Conservation (phyloP, 1,140 invertebrate genomes). For the Lysiphlebus fabarum region DNA sequence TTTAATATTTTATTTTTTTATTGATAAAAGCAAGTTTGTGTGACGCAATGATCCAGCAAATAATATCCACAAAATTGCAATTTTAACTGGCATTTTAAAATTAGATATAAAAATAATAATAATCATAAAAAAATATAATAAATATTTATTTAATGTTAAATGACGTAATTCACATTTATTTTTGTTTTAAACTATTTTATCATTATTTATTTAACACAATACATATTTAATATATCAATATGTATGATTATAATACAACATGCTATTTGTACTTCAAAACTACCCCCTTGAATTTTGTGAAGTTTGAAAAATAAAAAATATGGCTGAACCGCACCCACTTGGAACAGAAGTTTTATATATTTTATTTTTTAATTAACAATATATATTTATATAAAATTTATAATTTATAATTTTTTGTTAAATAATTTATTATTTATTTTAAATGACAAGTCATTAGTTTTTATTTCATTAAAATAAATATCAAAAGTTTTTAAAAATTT, state of each 20-base stretch:
- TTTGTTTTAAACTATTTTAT: not conserved
- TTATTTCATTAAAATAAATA: no score
- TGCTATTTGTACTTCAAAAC: not conserved
- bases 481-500: no score
- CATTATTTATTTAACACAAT: not conserved
- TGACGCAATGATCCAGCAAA: slow-evolving; percentile 15
- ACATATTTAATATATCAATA: no score
- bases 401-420: no score
- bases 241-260: no score
- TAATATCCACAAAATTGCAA: slow-evolving; percentile 10
- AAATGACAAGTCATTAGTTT: no score
- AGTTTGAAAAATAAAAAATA: slow-evolving; percentile 14
- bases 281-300: not conserved
- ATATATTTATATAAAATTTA: no score
- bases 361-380: not conserved
- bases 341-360: not conserved
- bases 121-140: not conserved
- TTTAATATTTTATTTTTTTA: no score
- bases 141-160: not conserved
- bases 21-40: not conserved
- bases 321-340: slow-evolving; percentile 24
- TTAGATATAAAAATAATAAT: not conserved
- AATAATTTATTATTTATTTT: no score
- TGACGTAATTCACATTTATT: slow-evolving; percentile 4
- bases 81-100: not conserved